Evolutionary conservation across 2,113 vertebrate species (phyloP).

Genomic region (Grammomys surdaster): DNA sequence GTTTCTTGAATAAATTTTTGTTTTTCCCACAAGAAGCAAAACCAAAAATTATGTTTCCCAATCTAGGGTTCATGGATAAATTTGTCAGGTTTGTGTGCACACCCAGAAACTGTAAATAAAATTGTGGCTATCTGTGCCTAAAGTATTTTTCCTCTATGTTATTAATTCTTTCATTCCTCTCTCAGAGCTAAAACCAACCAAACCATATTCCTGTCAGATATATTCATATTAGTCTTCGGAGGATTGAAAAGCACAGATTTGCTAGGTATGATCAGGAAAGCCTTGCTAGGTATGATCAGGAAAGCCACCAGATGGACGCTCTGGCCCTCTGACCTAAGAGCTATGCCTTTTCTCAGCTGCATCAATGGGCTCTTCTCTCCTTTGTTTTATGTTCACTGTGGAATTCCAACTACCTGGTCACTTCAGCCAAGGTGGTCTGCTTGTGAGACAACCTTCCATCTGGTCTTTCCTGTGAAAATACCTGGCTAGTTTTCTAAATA

Average conservation of each 20-base stretch:
- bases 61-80: neutral
- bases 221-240: neutral
- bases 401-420: neutral
- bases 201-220: neutral
- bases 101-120: neutral
- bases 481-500: neutral
- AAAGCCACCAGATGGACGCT: neutral
- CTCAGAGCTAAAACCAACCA: neutral
- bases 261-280: neutral
- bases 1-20: neutral
- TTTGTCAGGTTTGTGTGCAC: neutral
- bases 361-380: neutral
- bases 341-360: neutral
- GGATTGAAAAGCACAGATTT: neutral
- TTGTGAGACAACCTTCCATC: neutral
- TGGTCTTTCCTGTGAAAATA: neutral
- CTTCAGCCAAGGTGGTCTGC: neutral
- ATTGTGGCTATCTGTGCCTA: neutral
- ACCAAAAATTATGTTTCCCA: conserved; percentile 1
- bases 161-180: neutral
- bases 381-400: neutral
- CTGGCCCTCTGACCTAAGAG: neutral
- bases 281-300: neutral
- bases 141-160: neutral
- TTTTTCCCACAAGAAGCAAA: neutral